Percentiles rank a stretch among this genome's conserved stretches.
These are phyloP conservation scores for Daboia siamensis DNA, from an alignment of 2,113 vertebrate genomes.

Conservation along the genomic window DNA sequence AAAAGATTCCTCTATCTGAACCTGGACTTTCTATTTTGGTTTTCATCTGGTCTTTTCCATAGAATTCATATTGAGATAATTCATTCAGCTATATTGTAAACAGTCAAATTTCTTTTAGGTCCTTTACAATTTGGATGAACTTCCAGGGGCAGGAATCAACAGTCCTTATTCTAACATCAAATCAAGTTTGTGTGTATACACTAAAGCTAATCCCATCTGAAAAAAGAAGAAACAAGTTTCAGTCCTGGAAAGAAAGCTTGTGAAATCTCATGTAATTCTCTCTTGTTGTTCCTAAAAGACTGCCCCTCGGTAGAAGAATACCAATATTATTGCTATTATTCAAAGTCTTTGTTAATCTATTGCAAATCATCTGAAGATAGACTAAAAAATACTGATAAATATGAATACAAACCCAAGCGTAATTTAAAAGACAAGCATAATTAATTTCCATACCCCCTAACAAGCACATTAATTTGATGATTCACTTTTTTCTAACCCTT, in stretches of 20 bases:
- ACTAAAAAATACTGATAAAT: not conserved
- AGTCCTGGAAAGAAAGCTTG: not conserved
- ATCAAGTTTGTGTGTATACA: not conserved
- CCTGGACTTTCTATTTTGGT: not conserved
- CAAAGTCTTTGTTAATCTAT: not conserved
- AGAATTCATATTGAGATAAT: not conserved
- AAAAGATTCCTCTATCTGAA: not conserved
- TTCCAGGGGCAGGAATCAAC: not conserved
- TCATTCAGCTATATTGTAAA: not conserved
- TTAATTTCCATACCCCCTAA: not conserved
- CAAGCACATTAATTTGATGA: not conserved
- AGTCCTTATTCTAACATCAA: not conserved
- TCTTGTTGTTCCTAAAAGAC: not conserved
- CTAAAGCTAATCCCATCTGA: not conserved
- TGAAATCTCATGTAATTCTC: not conserved
- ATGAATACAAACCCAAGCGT: not conserved
- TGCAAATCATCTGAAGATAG: not conserved
- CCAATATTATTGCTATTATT: not conserved
- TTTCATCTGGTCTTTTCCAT: not conserved
- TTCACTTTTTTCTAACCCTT: not conserved
- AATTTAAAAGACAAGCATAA: not conserved
- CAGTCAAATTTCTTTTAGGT: not conserved
- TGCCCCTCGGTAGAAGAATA: not conserved
- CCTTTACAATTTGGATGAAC: not conserved
- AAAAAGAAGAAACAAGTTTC: not conserved